Conservation (phyloP, 1,140 invertebrate genomes). For the Hypothenemus hampei region DNA sequence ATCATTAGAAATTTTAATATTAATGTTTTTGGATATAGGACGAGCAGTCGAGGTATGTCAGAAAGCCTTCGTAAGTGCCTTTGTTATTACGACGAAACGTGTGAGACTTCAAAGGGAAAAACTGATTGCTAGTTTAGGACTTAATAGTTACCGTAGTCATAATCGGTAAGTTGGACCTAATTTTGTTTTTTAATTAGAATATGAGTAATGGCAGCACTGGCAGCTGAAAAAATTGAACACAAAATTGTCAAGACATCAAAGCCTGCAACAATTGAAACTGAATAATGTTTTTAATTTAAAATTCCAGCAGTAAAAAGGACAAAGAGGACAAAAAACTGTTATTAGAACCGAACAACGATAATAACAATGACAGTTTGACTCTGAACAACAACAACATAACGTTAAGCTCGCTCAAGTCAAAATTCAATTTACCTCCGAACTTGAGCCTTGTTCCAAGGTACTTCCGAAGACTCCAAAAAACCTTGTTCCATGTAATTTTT, state of each 20-base stretch:
- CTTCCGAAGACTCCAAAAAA: not conserved
- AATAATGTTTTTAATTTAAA: too few relatives aligned
- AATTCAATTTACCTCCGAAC: conserved; percentile 18
- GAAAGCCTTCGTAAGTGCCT: conserved; percentile 52
- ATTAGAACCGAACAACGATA: conserved; percentile 3
- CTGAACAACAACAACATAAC: conserved; percentile 27
- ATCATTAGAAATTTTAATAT: too few relatives aligned
- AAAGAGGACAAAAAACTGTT: not conserved
- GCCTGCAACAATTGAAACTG: not conserved
- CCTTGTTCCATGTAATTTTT: not conserved
- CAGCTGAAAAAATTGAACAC: too few relatives aligned
- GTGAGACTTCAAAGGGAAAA: conserved; percentile 49
- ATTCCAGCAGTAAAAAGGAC: conserved; percentile 18
- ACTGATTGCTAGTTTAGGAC: conserved; percentile 45
- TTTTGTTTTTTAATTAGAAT: conserved; percentile 6
- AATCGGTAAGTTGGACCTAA: conserved; percentile 25
- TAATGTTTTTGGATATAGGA: not conserved
- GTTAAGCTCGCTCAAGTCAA: conserved; percentile 5
- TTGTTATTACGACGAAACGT: conserved; percentile 51
- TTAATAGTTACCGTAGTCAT: conserved; percentile 44
- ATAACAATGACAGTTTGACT: conserved; percentile 24
- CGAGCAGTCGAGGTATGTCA: conserved; percentile 48
- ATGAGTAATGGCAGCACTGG: too few relatives aligned
- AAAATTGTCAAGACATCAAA: too few relatives aligned
- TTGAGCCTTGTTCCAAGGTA: conserved; percentile 20